phyloP scores from a whole-genome alignment of 1,140 invertebrate species.

The Caenorhabditis brenneri region DNA sequence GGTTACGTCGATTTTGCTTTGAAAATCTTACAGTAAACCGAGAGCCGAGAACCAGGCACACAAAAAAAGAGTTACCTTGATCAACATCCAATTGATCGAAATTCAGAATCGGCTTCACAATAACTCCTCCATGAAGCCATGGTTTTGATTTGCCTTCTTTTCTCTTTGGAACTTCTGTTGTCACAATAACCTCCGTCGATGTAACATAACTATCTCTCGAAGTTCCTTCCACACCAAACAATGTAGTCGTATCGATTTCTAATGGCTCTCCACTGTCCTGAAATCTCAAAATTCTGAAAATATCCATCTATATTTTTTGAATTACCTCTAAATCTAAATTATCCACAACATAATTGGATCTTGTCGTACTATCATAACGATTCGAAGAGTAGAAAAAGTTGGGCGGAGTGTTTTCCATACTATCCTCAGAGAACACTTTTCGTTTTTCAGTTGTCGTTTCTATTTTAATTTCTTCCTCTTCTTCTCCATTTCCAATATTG shows the following conservation, averaged over 20 bases:
- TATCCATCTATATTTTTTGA: too few species aligned
- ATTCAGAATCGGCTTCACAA: conserved; percentile 24
- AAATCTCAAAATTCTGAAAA: background rate
- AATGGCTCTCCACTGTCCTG: background rate
- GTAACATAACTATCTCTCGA: background rate
- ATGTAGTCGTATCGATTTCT: background rate
- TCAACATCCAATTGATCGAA: conserved; percentile 29
- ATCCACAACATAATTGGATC: conserved; percentile 12
- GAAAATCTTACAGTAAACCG: too few species aligned
- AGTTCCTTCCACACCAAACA: background rate
- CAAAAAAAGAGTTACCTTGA: too few species aligned
- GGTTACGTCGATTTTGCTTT: too few species aligned
- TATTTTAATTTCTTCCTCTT: background rate
- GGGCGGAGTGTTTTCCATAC: conserved; percentile 44
- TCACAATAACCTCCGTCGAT: background rate
- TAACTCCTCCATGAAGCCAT: conserved; percentile 19
- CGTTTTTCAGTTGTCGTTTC: background rate
- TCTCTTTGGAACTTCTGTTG: background rate
- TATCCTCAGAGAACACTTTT: conserved; percentile 44
- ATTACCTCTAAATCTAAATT: conserved; percentile 8
- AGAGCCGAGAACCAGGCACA: too few species aligned
- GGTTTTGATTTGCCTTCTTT: background rate
- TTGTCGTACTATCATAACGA: conserved; percentile 27
- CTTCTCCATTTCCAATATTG: background rate
- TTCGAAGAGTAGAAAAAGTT: conserved; percentile 40